Conservation (phyloP, 1,140 invertebrate species). For the Eurosta solidaginis region DNA sequence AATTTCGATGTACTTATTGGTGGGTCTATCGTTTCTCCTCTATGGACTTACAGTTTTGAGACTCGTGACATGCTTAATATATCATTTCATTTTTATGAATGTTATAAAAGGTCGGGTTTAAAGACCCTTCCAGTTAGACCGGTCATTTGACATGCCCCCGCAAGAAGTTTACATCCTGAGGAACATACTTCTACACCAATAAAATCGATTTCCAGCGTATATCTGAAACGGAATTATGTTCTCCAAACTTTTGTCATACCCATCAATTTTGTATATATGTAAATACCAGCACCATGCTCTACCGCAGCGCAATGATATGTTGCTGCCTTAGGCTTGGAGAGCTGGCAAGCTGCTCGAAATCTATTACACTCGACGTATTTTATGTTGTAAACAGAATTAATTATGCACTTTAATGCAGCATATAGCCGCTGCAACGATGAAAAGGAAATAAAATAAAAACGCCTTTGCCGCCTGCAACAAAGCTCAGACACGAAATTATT, state of each 20-base stretch:
- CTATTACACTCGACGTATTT: slow-evolving; percentile 21
- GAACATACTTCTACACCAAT: no score
- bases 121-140: no score
- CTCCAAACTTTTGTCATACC: background rate
- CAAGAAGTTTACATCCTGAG: no score
- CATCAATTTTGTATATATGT: background rate
- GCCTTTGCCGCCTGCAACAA: background rate
- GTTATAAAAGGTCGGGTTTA: no score
- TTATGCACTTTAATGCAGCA: slow-evolving; percentile 28
- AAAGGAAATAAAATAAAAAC: background rate
- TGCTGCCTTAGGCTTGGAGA: background rate
- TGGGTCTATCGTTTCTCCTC: no score
- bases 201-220: no score
- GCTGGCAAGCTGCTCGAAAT: slow-evolving; percentile 12
- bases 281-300: background rate
- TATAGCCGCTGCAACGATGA: slow-evolving; percentile 15
- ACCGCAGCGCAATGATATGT: background rate
- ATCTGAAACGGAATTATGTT: background rate
- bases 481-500: slow-evolving; percentile 20
- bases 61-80: no score
- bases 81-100: no score
- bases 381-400: slow-evolving; percentile 25
- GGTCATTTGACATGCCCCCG: no score
- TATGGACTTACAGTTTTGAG: no score
- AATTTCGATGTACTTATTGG: no score